Conservation (phyloP, 2,888 invertebrate genomes). For the Caenorhabditis becei region DNA sequence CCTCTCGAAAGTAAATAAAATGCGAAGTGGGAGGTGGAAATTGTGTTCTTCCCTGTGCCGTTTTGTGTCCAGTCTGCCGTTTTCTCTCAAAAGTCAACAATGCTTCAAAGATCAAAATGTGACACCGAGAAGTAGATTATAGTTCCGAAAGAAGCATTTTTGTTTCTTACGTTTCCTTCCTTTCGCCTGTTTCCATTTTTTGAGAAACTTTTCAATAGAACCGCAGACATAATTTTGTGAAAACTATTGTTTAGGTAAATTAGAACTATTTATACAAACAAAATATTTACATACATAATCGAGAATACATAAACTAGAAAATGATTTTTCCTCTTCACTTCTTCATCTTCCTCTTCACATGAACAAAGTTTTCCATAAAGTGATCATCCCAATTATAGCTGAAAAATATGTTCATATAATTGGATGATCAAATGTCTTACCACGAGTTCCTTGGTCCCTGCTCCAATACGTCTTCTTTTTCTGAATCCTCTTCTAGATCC, state of each 20-base stretch:
- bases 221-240: no score
- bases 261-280: no score
- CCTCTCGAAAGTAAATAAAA: background rate
- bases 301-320: no score
- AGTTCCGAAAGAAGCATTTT: no score
- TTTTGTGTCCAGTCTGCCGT: background rate
- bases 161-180: no score
- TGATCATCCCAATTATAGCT: conserved; percentile 44
- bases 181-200: no score
- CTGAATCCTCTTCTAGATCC: background rate
- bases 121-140: no score
- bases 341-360: conserved; percentile 33
- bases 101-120: no score
- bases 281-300: no score
- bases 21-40: background rate
- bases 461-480: background rate
- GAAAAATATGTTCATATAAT: conserved; percentile 4
- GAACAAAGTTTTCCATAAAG: conserved; percentile 32
- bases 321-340: conserved; percentile 1
- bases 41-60: background rate
- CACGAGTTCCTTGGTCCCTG: background rate
- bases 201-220: no score
- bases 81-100: background rate
- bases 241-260: no score
- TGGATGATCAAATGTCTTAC: background rate